Conservation (phyloP, 1,140 invertebrate species). For the Temnothorax curvispinosus region DNA sequence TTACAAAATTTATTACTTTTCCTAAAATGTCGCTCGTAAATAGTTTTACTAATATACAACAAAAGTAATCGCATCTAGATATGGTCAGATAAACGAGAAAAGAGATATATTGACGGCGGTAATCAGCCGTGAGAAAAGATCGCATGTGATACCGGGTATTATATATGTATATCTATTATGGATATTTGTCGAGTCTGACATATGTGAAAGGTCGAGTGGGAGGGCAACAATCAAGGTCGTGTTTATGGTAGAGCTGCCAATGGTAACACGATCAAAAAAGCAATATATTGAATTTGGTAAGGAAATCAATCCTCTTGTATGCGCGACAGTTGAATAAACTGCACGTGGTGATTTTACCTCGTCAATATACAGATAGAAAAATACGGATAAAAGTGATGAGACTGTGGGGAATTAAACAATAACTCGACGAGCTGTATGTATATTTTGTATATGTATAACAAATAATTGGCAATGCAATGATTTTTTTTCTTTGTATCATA, state of each 20-base stretch:
- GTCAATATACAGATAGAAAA: background rate
- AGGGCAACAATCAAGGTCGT: background rate
- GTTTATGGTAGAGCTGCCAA: background rate
- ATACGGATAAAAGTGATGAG: background rate
- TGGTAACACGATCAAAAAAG: background rate
- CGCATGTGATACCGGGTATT: background rate
- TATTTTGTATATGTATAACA: background rate
- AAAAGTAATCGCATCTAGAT: background rate
- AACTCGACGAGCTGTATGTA: background rate
- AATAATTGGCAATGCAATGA: background rate
- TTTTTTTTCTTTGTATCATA: slow-evolving; percentile 3
- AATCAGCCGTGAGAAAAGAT: no score
- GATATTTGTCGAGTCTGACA: background rate
- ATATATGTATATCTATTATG: background rate
- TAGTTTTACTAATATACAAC: background rate
- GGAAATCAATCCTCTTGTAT: background rate
- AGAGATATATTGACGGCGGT: background rate
- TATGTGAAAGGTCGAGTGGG: background rate
- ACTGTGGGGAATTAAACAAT: background rate
- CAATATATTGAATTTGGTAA: background rate
- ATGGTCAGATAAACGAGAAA: background rate
- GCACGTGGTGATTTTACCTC: background rate
- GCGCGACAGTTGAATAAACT: background rate
- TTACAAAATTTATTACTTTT: background rate
- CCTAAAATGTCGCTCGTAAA: background rate